Conservation (phyloP, 2,797 vertebrate genomes). For the Tapirus indicus region DNA sequence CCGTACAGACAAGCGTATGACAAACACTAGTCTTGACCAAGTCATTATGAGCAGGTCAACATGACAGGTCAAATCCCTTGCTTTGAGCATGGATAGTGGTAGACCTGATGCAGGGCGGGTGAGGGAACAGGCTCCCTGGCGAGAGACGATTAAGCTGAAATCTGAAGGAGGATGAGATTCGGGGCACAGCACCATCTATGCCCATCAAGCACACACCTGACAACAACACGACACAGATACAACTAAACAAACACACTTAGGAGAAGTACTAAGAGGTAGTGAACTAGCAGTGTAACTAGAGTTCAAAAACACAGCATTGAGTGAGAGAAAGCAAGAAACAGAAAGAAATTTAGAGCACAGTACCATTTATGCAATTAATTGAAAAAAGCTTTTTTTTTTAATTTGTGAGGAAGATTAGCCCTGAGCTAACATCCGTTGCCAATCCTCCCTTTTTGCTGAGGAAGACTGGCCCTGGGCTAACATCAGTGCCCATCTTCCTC, state of each 20-base stretch:
- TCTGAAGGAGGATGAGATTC: neutral
- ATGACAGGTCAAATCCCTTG: neutral
- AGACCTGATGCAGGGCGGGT: neutral
- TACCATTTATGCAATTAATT: neutral
- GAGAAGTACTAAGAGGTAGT: neutral
- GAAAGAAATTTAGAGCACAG: neutral
- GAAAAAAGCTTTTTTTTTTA: no score
- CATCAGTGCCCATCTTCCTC: no score
- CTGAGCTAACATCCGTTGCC: no score
- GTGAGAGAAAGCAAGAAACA: neutral
- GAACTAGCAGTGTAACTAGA: neutral
- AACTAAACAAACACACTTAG: neutral
- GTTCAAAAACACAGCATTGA: neutral
- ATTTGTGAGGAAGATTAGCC: no score
- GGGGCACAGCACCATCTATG: neutral
- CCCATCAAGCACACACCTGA: neutral
- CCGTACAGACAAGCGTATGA: neutral
- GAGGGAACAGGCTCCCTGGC: no score
- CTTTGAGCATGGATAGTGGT: neutral
- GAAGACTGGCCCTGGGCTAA: no score
- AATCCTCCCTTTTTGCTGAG: no score
- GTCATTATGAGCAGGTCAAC: accelerated
- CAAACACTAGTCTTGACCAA: neutral
- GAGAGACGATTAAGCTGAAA: neutral
- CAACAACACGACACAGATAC: neutral